Conservation (phyloP, 2,888 invertebrate genomes). For the Osedax fenrisi region DNA sequence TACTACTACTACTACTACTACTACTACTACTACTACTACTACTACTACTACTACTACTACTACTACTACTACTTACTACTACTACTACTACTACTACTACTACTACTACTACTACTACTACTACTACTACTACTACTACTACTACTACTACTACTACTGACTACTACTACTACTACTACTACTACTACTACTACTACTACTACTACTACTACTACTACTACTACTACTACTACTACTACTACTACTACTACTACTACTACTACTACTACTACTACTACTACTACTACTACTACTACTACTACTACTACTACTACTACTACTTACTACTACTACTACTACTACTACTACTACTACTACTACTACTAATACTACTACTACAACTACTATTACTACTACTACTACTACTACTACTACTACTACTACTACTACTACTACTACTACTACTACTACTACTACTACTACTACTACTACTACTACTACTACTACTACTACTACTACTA, state of each 20-base stretch:
- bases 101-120: background rate
- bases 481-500: constrained; percentile 11
- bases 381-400: too few species aligned
- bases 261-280: constrained; percentile 13
- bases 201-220: constrained; percentile 1
- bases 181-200: constrained; percentile 7
- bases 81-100: constrained; percentile 3
- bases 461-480: constrained; percentile 6
- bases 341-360: too few species aligned
- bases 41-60: background rate
- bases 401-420: background rate
- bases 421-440: constrained; percentile 13
- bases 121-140: background rate
- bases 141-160: constrained; percentile 5
- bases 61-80: too few species aligned
- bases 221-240: constrained; percentile 11
- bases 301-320: background rate
- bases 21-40: constrained; percentile 2
- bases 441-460: constrained; percentile 1
- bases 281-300: background rate
- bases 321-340: too few species aligned
- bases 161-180: too few species aligned
- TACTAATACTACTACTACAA: too few species aligned
- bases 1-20: constrained; percentile 2
- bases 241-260: constrained; percentile 13